These are phyloP conservation scores for Echinops telfairi DNA, from an alignment of 2,113 vertebrate species.

Conservation along the genomic window DNA sequence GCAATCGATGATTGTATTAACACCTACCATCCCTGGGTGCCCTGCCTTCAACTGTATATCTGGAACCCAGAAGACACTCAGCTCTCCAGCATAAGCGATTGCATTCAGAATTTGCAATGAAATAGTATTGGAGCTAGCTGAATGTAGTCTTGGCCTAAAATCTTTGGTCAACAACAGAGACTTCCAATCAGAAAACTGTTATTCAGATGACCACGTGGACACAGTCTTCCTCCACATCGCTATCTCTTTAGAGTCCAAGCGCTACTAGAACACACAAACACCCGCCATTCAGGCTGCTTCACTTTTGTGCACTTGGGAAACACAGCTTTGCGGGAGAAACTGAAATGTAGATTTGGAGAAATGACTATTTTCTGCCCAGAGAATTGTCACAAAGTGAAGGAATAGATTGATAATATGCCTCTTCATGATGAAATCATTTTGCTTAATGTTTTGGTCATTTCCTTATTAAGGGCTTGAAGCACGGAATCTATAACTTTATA, in stretches of 20 bases:
- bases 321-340: neutral
- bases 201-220: neutral
- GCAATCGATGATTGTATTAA: neutral
- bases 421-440: neutral
- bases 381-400: neutral
- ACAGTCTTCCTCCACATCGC: neutral
- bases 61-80: conserved; percentile 62
- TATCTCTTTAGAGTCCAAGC: no score
- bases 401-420: neutral
- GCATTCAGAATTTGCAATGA: neutral
- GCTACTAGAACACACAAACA: no score
- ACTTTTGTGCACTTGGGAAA: neutral
- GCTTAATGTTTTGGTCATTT: neutral
- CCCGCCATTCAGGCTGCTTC: neutral
- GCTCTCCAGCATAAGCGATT: conserved; percentile 41
- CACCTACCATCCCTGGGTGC: neutral
- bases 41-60: conserved; percentile 69
- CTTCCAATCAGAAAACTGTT: neutral
- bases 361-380: neutral
- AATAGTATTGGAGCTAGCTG: neutral
- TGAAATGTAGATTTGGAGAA: neutral
- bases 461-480: neutral
- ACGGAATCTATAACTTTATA: neutral
- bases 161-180: neutral
- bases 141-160: neutral